Conservation (phyloP, 2,113 vertebrate species). For the Dasyurus viverrinus region DNA sequence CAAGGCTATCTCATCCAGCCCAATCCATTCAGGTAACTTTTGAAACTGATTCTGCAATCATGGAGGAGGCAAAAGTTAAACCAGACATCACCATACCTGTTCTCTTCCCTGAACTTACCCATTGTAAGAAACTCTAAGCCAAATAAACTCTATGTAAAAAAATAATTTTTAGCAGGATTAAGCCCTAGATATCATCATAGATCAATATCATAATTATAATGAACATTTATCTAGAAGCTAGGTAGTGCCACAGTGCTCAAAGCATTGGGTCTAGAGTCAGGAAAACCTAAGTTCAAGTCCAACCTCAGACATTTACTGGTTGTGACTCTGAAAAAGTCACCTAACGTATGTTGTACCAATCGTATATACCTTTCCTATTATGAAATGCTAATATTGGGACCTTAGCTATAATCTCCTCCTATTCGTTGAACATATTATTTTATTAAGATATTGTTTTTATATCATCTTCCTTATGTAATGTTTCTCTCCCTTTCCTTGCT, state of each 20-base stretch:
- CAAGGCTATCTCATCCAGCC: accelerated
- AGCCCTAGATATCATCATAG: neutral
- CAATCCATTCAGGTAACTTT: neutral
- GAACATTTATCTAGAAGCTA: neutral
- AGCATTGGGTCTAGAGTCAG: neutral
- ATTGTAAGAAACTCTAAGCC: neutral
- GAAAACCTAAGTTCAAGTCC: neutral
- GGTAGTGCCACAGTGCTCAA: neutral
- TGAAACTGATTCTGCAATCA: neutral
- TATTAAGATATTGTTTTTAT: neutral
- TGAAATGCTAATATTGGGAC: neutral
- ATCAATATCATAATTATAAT: neutral
- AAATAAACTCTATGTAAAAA: neutral
- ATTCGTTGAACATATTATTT: neutral
- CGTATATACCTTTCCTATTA: neutral
- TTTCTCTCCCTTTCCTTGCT: neutral
- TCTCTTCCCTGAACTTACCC: accelerated
- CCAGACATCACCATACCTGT: neutral
- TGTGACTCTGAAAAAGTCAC: neutral
- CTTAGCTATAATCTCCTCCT: neutral
- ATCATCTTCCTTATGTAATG: neutral
- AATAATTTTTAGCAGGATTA: neutral
- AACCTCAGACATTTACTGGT: neutral
- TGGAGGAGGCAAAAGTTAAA: neutral
- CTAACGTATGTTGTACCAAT: neutral